Base-by-base conservation (phyloP, 2,888 invertebrate species). In the Chydorus sphaericus region DNA sequence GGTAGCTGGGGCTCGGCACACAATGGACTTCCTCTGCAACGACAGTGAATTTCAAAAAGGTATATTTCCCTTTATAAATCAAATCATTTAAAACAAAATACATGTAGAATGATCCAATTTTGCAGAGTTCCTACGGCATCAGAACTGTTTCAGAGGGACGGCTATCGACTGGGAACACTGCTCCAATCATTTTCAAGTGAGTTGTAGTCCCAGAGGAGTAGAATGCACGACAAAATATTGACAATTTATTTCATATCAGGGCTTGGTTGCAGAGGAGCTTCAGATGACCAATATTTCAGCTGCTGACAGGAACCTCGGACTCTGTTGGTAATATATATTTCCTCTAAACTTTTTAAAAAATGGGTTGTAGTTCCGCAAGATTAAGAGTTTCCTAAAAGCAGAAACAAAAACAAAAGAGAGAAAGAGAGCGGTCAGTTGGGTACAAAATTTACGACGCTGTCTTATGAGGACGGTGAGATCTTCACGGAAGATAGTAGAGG, bases 1-100 rank as follows among this genome's bases (percentile, higher is more conserved):
- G 59, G 62, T 66, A 3, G 62, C 64, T 8, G 67, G 67, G 14
- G 67, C 67, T 14, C 62, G 62, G 44, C 62, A 65, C 57, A 64
- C 65, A 10, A 66, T 66, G 60, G 62, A 62, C 31, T 66, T 66
- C 59, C 62, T 67, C 20, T 67, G 67, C 54, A 65, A 67, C 58
- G 67, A 67, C 29, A 38, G 52, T 4, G 56, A 29, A 7, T 56
- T 51, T 44, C 56, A 51, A 30, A 29, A 38, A 14, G 56, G 52
- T 56, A 56, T 33, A 31, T 26, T 30, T 33, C 20, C 11, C n/a
- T 5, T 16, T 8, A 14, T 39, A 23, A 28, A 50, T 1, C 20
- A 2, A 3, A 2, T n/a, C 1, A 6, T 29, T 28, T 50, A n/a
- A 33, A 33, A 33, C 10, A 14, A 31, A 8, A 4, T 14, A 1